phyloP scores from a whole-genome alignment of 2,113 vertebrate species.

The Procavia capensis region DNA sequence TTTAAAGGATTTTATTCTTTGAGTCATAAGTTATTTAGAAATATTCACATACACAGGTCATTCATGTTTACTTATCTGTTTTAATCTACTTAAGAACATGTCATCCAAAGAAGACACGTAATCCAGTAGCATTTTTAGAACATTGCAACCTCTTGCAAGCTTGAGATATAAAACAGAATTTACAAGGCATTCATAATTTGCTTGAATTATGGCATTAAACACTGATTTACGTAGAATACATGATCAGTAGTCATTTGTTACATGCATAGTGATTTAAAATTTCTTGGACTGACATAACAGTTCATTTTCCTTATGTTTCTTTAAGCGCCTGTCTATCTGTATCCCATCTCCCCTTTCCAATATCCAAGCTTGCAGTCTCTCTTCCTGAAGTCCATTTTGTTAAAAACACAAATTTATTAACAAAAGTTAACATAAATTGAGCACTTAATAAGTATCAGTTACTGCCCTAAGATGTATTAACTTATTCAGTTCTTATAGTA shows the following conservation, averaged over 20 bases:
- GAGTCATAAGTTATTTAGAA: conserved; percentile 9
- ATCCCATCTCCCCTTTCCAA: background rate
- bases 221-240: background rate
- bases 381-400: background rate
- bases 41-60: background rate
- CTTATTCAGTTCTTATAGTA: background rate
- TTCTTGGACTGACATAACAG: background rate
- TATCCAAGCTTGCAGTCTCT: background rate
- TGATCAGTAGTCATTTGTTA: background rate
- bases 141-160: no score
- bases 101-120: background rate
- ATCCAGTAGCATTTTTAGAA: background rate
- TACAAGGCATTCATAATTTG: background rate
- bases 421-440: background rate
- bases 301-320: background rate
- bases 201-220: background rate
- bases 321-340: background rate
- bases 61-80: background rate
- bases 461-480: background rate
- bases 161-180: background rate
- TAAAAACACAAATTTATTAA: conserved; percentile 2
- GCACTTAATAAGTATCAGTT: background rate
- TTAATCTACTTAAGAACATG: background rate
- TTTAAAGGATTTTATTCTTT: background rate
- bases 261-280: background rate